Evolutionary conservation across 2,888 invertebrate genomes (phyloP).

Genomic region (Eucera pruinosa): DNA sequence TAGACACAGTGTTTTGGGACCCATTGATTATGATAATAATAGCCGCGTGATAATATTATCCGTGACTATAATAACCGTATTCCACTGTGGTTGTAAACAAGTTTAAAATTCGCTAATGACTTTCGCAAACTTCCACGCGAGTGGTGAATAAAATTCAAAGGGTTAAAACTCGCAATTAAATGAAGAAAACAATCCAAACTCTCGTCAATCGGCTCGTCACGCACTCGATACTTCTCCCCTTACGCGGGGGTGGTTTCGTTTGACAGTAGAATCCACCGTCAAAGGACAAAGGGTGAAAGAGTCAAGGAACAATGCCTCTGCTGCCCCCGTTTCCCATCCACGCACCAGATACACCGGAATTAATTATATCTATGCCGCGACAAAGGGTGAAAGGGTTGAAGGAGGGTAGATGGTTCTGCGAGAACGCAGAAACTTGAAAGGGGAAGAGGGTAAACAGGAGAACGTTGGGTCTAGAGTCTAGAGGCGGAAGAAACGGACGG

Average conservation of each 20-base stretch:
- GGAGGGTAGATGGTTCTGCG: background rate
- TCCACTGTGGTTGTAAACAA: too few species aligned
- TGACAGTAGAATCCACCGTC: constrained; percentile 52
- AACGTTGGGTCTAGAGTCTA: background rate
- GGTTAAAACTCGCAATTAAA: too few species aligned
- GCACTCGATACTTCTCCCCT: constrained; percentile 7
- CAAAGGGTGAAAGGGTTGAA: constrained; percentile 49
- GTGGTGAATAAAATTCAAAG: too few species aligned
- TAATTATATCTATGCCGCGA: constrained; percentile 65
- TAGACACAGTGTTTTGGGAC: too few species aligned
- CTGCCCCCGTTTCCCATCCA: constrained; percentile 24
- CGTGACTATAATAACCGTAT: too few species aligned
- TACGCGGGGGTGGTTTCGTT: constrained; percentile 17
- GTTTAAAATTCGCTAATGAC: too few species aligned
- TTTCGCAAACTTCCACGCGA: too few species aligned
- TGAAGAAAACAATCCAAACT: too few species aligned
- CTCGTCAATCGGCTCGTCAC: too few species aligned
- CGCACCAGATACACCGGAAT: constrained; percentile 63
- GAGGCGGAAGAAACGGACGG: constrained; percentile 6
- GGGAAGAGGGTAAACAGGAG: background rate
- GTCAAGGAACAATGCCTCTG: constrained; percentile 63
- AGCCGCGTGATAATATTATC: too few species aligned
- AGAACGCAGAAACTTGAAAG: background rate
- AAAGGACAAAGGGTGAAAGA: constrained; percentile 63
- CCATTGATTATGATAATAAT: too few species aligned